Conservation (phyloP, 2,797 vertebrate species). For the Microcaecilia unicolor region DNA sequence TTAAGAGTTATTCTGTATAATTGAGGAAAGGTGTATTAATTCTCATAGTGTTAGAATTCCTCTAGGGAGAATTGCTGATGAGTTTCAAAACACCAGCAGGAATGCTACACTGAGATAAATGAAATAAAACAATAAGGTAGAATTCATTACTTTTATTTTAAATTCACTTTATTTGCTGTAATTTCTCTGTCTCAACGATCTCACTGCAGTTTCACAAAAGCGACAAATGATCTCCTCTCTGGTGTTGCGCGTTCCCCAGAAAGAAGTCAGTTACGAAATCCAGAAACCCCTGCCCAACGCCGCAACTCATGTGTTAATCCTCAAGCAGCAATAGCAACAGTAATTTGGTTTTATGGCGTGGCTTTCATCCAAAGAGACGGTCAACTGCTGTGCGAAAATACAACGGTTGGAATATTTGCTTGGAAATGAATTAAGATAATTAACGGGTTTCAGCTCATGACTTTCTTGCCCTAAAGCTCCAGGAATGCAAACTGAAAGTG, state of each 20-base stretch:
- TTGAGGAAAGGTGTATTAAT: constrained; percentile 41
- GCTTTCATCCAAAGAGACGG: too few species aligned
- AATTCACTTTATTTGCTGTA: constrained; percentile 32
- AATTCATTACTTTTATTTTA: constrained; percentile 45
- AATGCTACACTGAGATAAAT: constrained; percentile 32
- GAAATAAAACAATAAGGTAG: constrained; percentile 32
- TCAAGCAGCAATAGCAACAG: too few species aligned
- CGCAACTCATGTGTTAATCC: too few species aligned
- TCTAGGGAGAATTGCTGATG: constrained; percentile 32
- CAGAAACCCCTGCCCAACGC: too few species aligned
- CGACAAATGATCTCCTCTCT: constrained; percentile 38
- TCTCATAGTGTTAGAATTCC: constrained; percentile 35
- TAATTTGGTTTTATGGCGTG: too few species aligned
- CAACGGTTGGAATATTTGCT: too few species aligned
- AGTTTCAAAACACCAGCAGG: constrained; percentile 34
- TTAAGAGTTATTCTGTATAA: constrained; percentile 40
- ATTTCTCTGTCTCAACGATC: constrained; percentile 25
- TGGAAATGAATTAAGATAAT: too few species aligned
- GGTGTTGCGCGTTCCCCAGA: constrained; percentile 22
- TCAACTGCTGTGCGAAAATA: too few species aligned
- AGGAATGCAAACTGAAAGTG: too few species aligned
- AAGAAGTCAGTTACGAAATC: constrained; percentile 29
- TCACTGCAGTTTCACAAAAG: constrained; percentile 32
- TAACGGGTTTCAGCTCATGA: too few species aligned
- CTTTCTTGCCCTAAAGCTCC: too few species aligned